Base-by-base conservation (phyloP, 2,888 invertebrate genomes). In the Endotricha flammealis region DNA sequence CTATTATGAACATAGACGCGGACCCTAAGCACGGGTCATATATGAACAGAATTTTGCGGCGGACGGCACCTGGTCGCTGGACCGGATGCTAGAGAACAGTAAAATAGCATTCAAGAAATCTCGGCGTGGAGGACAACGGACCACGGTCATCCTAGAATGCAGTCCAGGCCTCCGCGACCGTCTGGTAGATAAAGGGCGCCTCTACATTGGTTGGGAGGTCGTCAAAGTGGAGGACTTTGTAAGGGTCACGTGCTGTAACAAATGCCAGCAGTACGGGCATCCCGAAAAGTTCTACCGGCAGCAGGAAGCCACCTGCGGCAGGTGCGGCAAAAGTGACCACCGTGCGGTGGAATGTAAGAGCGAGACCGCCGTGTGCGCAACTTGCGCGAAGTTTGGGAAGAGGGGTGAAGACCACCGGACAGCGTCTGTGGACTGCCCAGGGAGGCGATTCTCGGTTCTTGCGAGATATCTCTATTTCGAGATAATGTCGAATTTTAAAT, bases 251-350 rank as follows among this genome's bases (percentile, higher is more conserved):
- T 53, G 56, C 41, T 58, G 58, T 34, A 23, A 4, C 0, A 55
- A 45, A 3, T 66, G 67, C 29, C 66, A 66, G 10, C 44, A 44
- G 1, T 63, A 60, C 12, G 64, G 64, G 0, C 58, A 65, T 45
- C 59, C 58, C 0, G 60, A 53, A 1, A 53, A 53, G 2, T 48
- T 42, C 14, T 63, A 58, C 24, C 6, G 45, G 2, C 38, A 50
- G 0, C 17, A 16, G 1, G 23, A 20, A 0, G 12, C 8, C 1
- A 38, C 30, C 0, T 62, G 62, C 11, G 49, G 49, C 0, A 41
- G 35, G 0, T 61, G 60, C 6, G 55, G 59, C 0, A 49, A 39
- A 0, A 6, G 17, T 0, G 58, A 57, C 0, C 60, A 61, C 24
- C 14, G 29, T 0, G 2, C 11, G 0, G 22, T 10, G 0, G 42